Evolutionary conservation across 2,888 invertebrate genomes (phyloP).

Genomic region (Lochmaea crataegi): DNA sequence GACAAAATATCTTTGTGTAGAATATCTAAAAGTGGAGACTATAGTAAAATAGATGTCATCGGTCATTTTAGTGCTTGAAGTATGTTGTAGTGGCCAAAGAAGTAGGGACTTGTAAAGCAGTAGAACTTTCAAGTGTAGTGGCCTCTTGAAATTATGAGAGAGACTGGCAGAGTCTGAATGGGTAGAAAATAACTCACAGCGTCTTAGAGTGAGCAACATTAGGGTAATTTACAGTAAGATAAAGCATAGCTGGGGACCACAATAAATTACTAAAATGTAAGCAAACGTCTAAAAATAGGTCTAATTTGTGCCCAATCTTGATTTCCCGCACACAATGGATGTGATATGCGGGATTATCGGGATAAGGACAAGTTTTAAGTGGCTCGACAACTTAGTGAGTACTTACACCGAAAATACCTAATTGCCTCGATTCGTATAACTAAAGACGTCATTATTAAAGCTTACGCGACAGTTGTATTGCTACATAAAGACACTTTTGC

Average conservation of each 20-base stretch:
- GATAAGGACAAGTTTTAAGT: constrained; percentile 53
- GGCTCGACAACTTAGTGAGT: constrained; percentile 48
- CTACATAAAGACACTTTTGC: constrained; percentile 16
- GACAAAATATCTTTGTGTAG: constrained; percentile 30
- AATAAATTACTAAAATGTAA: constrained; percentile 55
- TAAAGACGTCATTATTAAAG: constrained; percentile 40
- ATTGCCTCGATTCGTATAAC: constrained; percentile 48
- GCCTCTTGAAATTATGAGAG: constrained; percentile 41
- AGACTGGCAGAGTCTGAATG: constrained; percentile 41
- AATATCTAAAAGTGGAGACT: constrained; percentile 34
- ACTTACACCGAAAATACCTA: constrained; percentile 53
- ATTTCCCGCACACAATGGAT: constrained; percentile 53
- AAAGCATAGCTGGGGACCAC: constrained; percentile 50
- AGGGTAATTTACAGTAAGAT: constrained; percentile 55
- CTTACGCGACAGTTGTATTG: constrained; percentile 31
- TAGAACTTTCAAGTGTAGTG: constrained; percentile 42
- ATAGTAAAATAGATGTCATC: constrained; percentile 38
- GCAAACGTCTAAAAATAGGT: constrained; percentile 54
- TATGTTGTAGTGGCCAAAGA: constrained; percentile 41
- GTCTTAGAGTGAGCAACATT: constrained; percentile 53
- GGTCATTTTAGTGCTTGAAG: constrained; percentile 43
- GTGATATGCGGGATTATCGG: constrained; percentile 55
- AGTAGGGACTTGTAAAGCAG: constrained; percentile 40
- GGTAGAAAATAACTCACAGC: constrained; percentile 52
- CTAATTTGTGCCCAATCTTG: constrained; percentile 54